Conservation (phyloP, 2,888 invertebrate species). For the Drosophila formosana region DNA sequence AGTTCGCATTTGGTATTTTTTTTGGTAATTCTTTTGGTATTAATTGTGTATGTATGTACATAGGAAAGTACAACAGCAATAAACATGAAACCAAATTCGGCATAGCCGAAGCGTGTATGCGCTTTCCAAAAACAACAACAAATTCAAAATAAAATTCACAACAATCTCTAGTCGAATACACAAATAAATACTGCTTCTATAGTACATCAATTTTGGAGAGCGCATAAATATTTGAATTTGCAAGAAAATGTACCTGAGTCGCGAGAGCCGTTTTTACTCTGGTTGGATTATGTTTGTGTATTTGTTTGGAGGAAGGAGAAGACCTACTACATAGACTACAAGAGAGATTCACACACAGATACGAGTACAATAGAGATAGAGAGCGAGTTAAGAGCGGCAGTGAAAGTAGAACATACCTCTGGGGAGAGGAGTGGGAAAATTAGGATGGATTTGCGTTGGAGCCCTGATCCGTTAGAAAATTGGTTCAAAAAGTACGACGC, state of each 20-base stretch:
- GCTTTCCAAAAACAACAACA: constrained; percentile 24
- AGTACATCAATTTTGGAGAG: constrained; percentile 22
- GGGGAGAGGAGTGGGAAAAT: background rate
- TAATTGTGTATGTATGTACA: constrained; percentile 43
- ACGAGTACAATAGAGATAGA: background rate
- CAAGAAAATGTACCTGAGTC: constrained; percentile 49
- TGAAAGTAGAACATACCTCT: background rate
- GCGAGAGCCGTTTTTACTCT: constrained; percentile 34
- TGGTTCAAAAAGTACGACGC: background rate
- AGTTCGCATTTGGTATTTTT: constrained; percentile 17
- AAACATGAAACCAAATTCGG: constrained; percentile 41
- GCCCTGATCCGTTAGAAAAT: background rate
- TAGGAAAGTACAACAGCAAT: constrained; percentile 46
- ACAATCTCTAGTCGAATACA: background rate
- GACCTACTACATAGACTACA: constrained; percentile 40
- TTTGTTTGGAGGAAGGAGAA: constrained; percentile 6
- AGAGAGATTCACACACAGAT: constrained; percentile 2
- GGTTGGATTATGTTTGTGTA: constrained; percentile 30
- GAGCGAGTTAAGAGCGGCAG: background rate
- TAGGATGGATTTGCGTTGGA: background rate
- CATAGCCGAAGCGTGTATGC: constrained; percentile 42
- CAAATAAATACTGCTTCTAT: background rate
- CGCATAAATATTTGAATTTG: constrained; percentile 32
- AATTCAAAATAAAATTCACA: background rate
- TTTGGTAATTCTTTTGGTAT: constrained; percentile 5